Evolutionary conservation across 2,113 vertebrate species (phyloP).

Genomic region (Mirounga angustirostris): DNA sequence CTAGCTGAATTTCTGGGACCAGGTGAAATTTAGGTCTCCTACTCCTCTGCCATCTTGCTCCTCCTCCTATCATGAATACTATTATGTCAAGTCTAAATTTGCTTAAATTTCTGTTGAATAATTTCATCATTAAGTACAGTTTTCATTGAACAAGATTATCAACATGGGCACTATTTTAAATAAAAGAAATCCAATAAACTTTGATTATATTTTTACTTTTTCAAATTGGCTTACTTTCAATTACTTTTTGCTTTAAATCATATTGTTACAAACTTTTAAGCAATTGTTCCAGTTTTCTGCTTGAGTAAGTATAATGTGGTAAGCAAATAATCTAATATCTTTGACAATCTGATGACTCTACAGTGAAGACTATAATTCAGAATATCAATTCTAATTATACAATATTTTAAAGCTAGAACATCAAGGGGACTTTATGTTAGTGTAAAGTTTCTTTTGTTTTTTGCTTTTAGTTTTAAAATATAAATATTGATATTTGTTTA

Average conservation of each 20-base stretch:
- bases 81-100: neutral
- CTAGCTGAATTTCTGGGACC: no score
- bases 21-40: no score
- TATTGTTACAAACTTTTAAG: neutral
- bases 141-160: neutral
- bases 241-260: conserved; percentile 12
- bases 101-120: neutral
- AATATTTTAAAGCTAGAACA: neutral
- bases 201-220: conserved; percentile 15
- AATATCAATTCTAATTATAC: neutral
- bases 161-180: neutral
- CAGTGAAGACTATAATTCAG: neutral
- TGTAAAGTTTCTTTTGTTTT: neutral
- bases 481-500: neutral
- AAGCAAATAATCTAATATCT: conserved; percentile 42
- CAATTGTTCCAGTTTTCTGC: neutral
- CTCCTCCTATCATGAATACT: neutral
- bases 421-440: neutral
- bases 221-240: neutral
- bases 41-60: no score
- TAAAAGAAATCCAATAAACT: neutral
- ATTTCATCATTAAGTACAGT: neutral
- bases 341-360: neutral
- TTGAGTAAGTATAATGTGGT: neutral
- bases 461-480: conserved; percentile 9